These are phyloP conservation scores for Sphyrna mokarran DNA, from an alignment of 2,113 vertebrate genomes.

Conservation along the genomic window DNA sequence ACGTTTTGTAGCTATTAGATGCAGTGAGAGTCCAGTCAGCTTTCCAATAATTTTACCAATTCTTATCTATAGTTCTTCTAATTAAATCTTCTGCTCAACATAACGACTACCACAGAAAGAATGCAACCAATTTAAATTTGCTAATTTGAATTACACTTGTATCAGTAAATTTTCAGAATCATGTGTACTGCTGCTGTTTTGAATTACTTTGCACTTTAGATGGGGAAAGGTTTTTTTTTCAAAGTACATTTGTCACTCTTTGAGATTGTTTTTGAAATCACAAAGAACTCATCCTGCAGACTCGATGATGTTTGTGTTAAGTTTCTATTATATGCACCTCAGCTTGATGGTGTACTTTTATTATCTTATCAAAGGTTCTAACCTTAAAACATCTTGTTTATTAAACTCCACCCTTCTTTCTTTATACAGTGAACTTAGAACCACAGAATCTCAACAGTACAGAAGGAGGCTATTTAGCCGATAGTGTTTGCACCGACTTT, in stretches of 20 bases:
- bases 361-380: background rate
- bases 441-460: too few relatives aligned
- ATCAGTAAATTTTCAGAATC: background rate
- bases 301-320: background rate
- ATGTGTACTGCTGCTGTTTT: background rate
- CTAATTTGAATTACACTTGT: background rate
- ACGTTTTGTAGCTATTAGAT: background rate
- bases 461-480: too few relatives aligned
- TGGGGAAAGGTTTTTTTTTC: background rate
- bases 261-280: background rate
- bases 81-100: background rate
- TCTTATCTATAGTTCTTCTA: background rate
- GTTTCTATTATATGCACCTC: background rate
- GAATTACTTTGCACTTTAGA: background rate
- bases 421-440: too few relatives aligned
- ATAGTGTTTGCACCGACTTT: too few relatives aligned
- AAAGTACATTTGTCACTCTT: background rate
- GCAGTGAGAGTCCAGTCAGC: background rate
- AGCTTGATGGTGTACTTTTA: background rate
- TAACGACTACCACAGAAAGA: background rate
- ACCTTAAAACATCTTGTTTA: background rate
- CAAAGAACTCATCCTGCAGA: background rate
- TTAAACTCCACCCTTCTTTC: background rate
- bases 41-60: background rate
- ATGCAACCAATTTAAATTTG: background rate